phyloP scores from a whole-genome alignment of 2,888 invertebrate species.

The Athetis lepigone region DNA sequence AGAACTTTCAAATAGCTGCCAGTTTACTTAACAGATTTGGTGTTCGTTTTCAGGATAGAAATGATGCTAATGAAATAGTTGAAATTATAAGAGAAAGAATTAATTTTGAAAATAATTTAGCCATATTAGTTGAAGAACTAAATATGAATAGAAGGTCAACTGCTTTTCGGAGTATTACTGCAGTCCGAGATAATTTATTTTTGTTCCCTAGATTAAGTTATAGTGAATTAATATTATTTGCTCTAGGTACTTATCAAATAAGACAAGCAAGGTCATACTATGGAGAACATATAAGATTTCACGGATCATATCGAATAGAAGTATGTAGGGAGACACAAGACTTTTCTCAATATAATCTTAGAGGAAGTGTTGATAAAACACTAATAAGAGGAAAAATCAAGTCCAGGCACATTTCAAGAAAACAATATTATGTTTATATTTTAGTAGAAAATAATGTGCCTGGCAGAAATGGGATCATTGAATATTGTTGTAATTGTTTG shows the following conservation, averaged over 20 bases:
- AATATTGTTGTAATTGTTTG: conserved; percentile 13
- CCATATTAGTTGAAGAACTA: neutral
- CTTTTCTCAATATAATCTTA: conserved; percentile 1
- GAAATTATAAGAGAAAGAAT: conserved; percentile 8
- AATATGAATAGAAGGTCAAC: conserved; percentile 20
- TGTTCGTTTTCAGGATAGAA: conserved; percentile 12
- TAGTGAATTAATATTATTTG: conserved; percentile 19
- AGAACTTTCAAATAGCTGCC: conserved; percentile 20
- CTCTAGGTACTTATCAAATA: conserved; percentile 20
- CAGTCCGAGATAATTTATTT: conserved; percentile 27
- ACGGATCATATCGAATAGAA: conserved; percentile 21
- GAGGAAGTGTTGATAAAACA: conserved; percentile 14
- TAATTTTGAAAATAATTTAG: conserved; percentile 23
- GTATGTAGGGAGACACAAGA: conserved; percentile 21
- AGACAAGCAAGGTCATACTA: conserved; percentile 14
- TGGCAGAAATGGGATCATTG: neutral
- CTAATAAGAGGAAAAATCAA: conserved; percentile 8
- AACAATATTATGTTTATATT: conserved; percentile 18
- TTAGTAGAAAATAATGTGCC: conserved; percentile 10
- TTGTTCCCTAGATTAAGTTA: conserved; percentile 16
- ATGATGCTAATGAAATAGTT: conserved; percentile 14
- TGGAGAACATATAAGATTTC: conserved; percentile 19
- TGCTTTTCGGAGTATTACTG: conserved; percentile 2
- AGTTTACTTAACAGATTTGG: conserved; percentile 6
- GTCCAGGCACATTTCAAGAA: conserved; percentile 22